Base-by-base conservation (phyloP, 2,113 vertebrate genomes). In the Oxygymnocypris stewartii region DNA sequence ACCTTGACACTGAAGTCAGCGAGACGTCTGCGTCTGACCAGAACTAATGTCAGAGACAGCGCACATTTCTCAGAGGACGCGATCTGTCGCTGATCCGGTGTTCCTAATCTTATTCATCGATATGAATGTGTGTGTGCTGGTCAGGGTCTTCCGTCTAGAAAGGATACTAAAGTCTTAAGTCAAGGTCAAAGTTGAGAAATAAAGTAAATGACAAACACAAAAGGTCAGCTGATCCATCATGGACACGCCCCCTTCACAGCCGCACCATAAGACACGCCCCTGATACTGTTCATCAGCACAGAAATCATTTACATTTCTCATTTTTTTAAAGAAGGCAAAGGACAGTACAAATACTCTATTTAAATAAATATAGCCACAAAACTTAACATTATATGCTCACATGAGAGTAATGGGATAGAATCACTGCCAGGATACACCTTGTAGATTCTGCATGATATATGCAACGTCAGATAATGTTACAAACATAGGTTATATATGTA, bases 131-230 rank as follows among this genome's bases (percentile, higher is more conserved):
- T 85, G 47, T 10, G 89, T 20, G 28, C 14, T 37, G 71, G 67
- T 35, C 65, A 69, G 14, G 57, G 57, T 61, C 20, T 61, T 61
- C 57, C 0, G 23, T 61, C 57, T 61, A 61, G 57, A 61, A 61
- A 61, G 20, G 57, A n/a, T 61, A n/a, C 57, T n/a, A 23, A 37
- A 73, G 49, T 80, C 44, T 71, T 63, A 51, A 54, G n/a, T 67
- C 7, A 61, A 42, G 79, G 79, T 80, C 79, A 80, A 23, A 82
- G 79, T 28, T 82, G 7, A 80, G 61, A 57, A 35, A 65, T 4
- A 40, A 73, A 47, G 57, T 49, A 82, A 82, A 89, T 84, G 87
- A 82, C 87, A 86, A 86, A 88, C 78, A 16, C 44, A 82, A 25
- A 75, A 61, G 84, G 77, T 88, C 69, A 78, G 79, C 44, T 77